Evolutionary conservation across 1,140 invertebrate genomes (phyloP).

Genomic region (Euura lappo): DNA sequence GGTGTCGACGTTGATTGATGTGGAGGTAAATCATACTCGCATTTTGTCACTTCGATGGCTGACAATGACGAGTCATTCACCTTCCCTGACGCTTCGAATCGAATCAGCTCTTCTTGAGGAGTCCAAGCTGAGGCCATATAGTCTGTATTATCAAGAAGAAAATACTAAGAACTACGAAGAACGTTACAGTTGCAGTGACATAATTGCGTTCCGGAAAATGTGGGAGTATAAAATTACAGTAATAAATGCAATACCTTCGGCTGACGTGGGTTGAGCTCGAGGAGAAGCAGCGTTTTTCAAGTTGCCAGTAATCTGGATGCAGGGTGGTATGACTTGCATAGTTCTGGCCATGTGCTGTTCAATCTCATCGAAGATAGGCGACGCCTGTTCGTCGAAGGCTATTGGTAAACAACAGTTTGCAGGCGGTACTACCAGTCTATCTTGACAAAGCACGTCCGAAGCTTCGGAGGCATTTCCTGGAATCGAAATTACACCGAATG

Average conservation of each 20-base stretch:
- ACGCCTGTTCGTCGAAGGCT: neutral
- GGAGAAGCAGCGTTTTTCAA: neutral
- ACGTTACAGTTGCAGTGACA: too few relatives aligned
- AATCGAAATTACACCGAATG: neutral
- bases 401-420: neutral
- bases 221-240: too few relatives aligned
- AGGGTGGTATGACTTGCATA: neutral
- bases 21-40: neutral
- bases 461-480: neutral
- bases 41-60: neutral
- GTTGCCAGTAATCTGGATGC: neutral
- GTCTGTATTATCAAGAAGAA: neutral
- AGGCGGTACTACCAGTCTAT: neutral
- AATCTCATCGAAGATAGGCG: neutral
- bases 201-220: too few relatives aligned
- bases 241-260: too few relatives aligned
- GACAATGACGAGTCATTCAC: neutral
- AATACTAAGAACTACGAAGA: too few relatives aligned
- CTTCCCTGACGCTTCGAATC: too few relatives aligned
- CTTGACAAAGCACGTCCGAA: neutral
- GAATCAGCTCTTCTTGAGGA: neutral
- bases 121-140: neutral
- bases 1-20: too few relatives aligned
- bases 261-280: neutral
- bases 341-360: neutral